A percentile compares a stretch with the other conserved stretches of the same genome.
phyloP scores from a whole-genome alignment of 2,888 invertebrate genomes.

The Tiliacea aurago region DNA sequence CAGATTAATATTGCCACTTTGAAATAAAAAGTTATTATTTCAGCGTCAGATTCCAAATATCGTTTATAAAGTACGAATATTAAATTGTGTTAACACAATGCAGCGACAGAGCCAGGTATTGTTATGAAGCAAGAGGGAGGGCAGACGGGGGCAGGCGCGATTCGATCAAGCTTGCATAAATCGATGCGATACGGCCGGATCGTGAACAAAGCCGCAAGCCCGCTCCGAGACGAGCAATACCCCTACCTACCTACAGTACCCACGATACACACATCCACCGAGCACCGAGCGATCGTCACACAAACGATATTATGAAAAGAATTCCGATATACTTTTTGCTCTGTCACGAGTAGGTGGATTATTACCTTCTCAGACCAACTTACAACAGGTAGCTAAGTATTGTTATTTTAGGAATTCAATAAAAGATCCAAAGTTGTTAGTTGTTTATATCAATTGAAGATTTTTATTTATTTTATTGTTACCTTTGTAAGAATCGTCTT shows the following conservation, averaged over 20 bases:
- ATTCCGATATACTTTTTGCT: constrained; percentile 56
- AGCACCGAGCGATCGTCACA: constrained; percentile 51
- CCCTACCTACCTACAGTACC: constrained; percentile 53
- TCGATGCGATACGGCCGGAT: constrained; percentile 88
- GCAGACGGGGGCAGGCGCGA: constrained; percentile 75
- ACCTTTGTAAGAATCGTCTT: constrained; percentile 14
- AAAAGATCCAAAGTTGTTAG: constrained; percentile 24
- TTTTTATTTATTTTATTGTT: constrained; percentile 25
- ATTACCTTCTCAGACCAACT: constrained; percentile 50
- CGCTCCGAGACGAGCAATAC: constrained; percentile 74
- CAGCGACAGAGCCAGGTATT: constrained; percentile 78
- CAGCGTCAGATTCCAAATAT: constrained; percentile 31
- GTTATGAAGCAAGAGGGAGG: constrained; percentile 74
- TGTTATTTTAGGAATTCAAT: constrained; percentile 52
- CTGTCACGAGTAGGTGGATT: constrained; percentile 46
- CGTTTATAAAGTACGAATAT: constrained; percentile 57
- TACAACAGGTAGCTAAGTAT: constrained; percentile 54
- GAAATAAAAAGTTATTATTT: constrained; percentile 48
- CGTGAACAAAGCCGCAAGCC: constrained; percentile 87
- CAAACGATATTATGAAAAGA: constrained; percentile 61
- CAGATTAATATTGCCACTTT: constrained; percentile 45
- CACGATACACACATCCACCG: constrained; percentile 54
- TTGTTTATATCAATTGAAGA: constrained; percentile 26
- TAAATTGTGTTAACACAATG: constrained; percentile 65
- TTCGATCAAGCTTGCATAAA: constrained; percentile 89